Evolutionary conservation across 2,888 invertebrate genomes (phyloP), one percentile per base, ranked within the genome.

Genomic region (Hartigia nigra): DNA sequence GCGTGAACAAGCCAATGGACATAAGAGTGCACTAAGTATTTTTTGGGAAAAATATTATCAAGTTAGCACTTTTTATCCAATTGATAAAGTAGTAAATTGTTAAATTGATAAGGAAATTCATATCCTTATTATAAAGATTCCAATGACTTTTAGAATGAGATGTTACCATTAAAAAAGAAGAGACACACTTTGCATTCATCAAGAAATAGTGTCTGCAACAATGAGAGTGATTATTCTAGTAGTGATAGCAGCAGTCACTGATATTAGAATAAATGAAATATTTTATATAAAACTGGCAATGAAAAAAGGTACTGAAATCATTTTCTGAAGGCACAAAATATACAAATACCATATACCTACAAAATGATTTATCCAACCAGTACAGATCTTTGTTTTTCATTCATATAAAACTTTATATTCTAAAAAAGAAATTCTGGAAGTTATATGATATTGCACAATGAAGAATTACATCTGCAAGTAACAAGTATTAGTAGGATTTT

Each of bases 11-110:
- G 72, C 72, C 12, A 72, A 72, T 72, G 32, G 14, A 34, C 31
- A 72, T 72, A 72, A 72, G 32, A 72, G 5, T 31, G 72, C 72
- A 34, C 32, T 72, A 31, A 72, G 31, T 72, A 14, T 34, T 72
- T 72, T 72, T 72, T 72, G 72, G 72, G 72, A 72, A 72, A 31
- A 34, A 72, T 72, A 72, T 72, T 72, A 72, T 23, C 12, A 34
- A 34, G 72, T 72, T 31, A 72, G 72, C 72, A 55, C 55, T 55
- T 55, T 5, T 55, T 23, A 2, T 55, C 23, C 23, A 55, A 9
- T 55, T 9, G 1, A 23, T 55, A 55, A 55, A 5, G 9, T 55
- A 23, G 23, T 55, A 23, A 23, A 23, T 55, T 55, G 55, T 5
- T 0, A 55, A 9, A 55, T 55, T 55, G 5, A 39, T 55, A 23